Percentiles rank a stretch among this genome's conserved stretches.
phyloP scores from a whole-genome alignment of 2,888 invertebrate genomes.

The Prenolepis imparis region DNA sequence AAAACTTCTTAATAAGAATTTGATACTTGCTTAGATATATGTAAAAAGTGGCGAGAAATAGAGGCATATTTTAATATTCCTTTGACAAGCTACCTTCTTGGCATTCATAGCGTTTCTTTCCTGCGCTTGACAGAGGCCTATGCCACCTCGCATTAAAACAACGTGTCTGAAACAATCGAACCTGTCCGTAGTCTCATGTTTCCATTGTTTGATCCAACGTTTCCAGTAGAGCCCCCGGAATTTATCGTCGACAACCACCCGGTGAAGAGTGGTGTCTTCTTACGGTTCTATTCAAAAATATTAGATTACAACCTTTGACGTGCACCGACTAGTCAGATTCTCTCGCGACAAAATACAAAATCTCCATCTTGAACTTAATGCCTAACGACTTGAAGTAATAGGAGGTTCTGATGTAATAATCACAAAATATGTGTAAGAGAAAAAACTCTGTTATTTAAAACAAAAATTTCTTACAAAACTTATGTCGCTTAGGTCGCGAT shows the following conservation, averaged over 20 bases:
- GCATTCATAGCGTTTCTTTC: conserved; percentile 41
- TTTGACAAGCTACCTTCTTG: conserved; percentile 38
- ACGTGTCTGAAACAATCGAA: conserved; percentile 66
- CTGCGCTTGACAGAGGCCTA: conserved; percentile 13
- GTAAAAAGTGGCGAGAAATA: neutral
- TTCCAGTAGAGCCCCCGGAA: conserved; percentile 57
- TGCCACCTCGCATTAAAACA: conserved; percentile 65
- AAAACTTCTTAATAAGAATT: conserved; percentile 14
- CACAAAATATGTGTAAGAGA: neutral
- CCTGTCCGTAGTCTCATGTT: conserved; percentile 66
- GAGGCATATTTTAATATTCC: conserved; percentile 48
- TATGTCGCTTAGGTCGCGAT: neutral
- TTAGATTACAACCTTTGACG: conserved; percentile 83
- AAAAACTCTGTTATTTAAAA: neutral
- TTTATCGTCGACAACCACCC: conserved; percentile 70
- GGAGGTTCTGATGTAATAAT: neutral
- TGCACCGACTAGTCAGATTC: conserved; percentile 66
- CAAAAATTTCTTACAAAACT: neutral
- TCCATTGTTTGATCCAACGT: conserved; percentile 71
- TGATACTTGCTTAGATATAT: neutral
- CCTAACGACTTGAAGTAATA: neutral
- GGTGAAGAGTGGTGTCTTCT: conserved; percentile 72
- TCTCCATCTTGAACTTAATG: conserved; percentile 22
- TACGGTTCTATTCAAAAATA: conserved; percentile 80
- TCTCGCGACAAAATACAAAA: conserved; percentile 19